Evolutionary conservation across 1,140 invertebrate genomes (phyloP), one percentile per base, ranked within the genome.

Genomic region (Trinorchestia longiramus): DNA sequence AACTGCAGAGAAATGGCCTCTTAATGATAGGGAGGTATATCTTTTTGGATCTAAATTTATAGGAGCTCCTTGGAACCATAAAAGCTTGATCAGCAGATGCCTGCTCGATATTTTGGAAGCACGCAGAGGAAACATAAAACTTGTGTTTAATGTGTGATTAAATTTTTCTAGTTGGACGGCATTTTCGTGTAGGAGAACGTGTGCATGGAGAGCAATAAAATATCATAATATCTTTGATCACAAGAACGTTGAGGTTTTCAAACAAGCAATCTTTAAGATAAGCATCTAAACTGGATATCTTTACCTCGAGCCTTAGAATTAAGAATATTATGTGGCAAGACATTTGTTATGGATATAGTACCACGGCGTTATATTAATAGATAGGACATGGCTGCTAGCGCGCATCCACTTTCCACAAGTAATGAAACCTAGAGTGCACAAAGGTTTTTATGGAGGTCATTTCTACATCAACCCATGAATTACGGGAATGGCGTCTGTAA

Each of bases 11-110:
- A 43, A 44, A 42, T 91, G 88, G 88, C 88, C 41, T 91, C 36
- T 91, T 91, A 91, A 91, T 91, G 88, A 91, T 91, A 44, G 88
- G 88, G 88, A 23, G 11, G 88, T 3, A 91, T 43, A 91, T 91
- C 88, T 91, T 43, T 91, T 91, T 43, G 88, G 41, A 17, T 91
- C 41, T 8, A 91, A 43, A 91, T 91, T 91, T 91, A 91, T 91
- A 44, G 62, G 62, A 77, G 62, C 15, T 77, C 62, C 62, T 77
- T 23, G 28, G 62, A 77, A 36, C 62, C 62, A 77, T 77, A 77
- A 77, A 77, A 77, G 62, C 62, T 36, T 77, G 62, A 77, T 77
- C 62, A 77, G 62, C 62, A 77, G 62, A 77, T 77, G 62, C 62
- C 62, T 77, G 62, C 15, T 77, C 62, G 62, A 77, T 77, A 77